phyloP scores from a whole-genome alignment of 2,113 vertebrate genomes.

The Poeciliopsis turrubarensis region DNA sequence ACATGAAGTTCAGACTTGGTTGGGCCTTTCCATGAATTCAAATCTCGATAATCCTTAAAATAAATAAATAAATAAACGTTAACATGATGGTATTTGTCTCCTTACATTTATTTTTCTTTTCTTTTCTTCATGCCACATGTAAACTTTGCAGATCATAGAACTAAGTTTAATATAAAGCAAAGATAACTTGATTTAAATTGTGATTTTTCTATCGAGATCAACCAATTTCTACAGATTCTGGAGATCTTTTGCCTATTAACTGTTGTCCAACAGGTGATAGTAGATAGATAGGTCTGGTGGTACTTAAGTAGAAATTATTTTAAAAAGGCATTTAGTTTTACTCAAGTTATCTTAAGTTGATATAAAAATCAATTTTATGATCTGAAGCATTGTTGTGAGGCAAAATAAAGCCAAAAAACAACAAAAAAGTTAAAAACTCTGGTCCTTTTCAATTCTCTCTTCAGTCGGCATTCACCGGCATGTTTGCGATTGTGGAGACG shows the following conservation, averaged over 20 bases:
- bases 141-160: too few species aligned
- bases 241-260: too few species aligned
- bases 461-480: not conserved
- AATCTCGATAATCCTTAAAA: slow-evolving; percentile 36
- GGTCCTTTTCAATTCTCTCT: not conserved
- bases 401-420: not conserved
- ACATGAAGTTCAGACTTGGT: not conserved
- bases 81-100: not conserved
- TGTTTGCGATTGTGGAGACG: not conserved
- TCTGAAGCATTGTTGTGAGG: not conserved
- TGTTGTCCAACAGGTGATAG: too few species aligned
- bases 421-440: not conserved
- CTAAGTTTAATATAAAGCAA: not conserved
- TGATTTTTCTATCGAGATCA: not conserved
- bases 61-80: not conserved
- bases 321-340: not conserved
- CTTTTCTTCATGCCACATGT: too few species aligned
- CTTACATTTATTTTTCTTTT: too few species aligned
- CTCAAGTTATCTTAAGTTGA: not conserved
- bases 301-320: not conserved
- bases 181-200: not conserved
- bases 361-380: not conserved
- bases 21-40: slow-evolving; percentile 28
- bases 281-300: not conserved
- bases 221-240: too few species aligned